Conservation (phyloP, 2,113 vertebrate species). For the Indri indri region DNA sequence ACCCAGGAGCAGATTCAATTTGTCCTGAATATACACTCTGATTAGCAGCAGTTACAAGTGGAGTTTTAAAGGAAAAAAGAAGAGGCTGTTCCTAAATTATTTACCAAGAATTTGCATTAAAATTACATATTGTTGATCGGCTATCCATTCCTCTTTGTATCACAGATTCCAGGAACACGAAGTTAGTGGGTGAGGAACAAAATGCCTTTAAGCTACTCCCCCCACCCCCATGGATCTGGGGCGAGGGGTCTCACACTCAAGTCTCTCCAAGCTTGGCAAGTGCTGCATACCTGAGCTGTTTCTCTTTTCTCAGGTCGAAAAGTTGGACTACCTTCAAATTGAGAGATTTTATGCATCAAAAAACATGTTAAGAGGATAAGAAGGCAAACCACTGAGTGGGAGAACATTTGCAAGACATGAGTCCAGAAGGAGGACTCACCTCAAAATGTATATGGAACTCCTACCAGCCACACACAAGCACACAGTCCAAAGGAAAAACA, state of each 20-base stretch:
- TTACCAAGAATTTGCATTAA: not conserved
- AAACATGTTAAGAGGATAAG: not conserved
- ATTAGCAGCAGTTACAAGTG: not conserved
- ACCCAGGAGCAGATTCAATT: not conserved
- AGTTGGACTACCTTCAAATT: not conserved
- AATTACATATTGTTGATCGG: not conserved
- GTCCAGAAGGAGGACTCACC: not conserved
- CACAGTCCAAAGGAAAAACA: not conserved
- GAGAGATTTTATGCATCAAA: not conserved
- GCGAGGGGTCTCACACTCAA: not conserved
- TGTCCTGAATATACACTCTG: not conserved
- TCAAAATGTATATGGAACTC: not conserved
- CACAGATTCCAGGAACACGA: not conserved
- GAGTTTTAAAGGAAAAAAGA: not conserved
- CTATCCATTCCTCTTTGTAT: not conserved
- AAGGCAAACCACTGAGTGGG: not conserved
- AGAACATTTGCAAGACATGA: not conserved
- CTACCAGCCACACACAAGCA: not conserved
- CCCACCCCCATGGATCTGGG: not conserved
- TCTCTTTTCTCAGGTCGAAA: not conserved
- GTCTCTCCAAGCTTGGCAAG: not conserved
- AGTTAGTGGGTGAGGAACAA: not conserved
- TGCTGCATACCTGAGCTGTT: not conserved
- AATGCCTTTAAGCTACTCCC: not conserved
- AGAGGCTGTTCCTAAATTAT: not conserved